A percentile compares a stretch with the other conserved stretches of the same genome.
phyloP scores from a whole-genome alignment of 2,797 vertebrate genomes.

The Masticophis lateralis region DNA sequence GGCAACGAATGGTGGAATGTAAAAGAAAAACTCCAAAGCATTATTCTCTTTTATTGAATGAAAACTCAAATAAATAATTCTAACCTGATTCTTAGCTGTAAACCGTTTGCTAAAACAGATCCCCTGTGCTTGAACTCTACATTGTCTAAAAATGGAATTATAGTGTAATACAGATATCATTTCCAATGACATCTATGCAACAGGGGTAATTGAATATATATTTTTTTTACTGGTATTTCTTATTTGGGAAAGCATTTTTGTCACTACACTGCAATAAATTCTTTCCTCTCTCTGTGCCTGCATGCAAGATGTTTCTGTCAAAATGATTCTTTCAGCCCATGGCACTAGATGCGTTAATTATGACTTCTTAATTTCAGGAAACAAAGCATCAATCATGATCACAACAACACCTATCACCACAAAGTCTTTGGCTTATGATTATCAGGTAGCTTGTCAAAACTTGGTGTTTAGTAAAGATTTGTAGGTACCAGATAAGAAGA shows the following conservation, averaged over 20 bases:
- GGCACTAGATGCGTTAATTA: conserved; percentile 63
- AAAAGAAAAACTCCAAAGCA: not conserved
- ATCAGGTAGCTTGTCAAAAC: conserved; percentile 56
- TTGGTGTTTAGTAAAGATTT: conserved; percentile 28
- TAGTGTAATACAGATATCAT: not conserved
- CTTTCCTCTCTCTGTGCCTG: conserved; percentile 2
- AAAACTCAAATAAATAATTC: not conserved
- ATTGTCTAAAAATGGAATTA: not conserved
- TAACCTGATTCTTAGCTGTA: not conserved
- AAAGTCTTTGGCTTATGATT: conserved; percentile 41
- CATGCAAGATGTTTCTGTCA: conserved; percentile 52
- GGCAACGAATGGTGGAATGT: not conserved
- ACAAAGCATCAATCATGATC: conserved; percentile 64
- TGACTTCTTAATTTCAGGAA: conserved; percentile 68
- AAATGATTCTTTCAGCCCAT: conserved; percentile 63
- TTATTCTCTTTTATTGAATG: not conserved
- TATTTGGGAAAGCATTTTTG: conserved; percentile 25
- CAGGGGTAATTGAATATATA: not conserved
- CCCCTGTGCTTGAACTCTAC: not conserved
- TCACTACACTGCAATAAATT: conserved; percentile 34
- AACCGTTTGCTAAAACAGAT: not conserved
- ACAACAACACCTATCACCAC: conserved; percentile 55
- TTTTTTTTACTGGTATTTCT: conserved; percentile 39
- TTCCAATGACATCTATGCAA: conserved; percentile 17
- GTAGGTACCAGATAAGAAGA: not conserved